Base-by-base conservation (phyloP, 1,140 invertebrate genomes). In the Drosophila pallidifrons region DNA sequence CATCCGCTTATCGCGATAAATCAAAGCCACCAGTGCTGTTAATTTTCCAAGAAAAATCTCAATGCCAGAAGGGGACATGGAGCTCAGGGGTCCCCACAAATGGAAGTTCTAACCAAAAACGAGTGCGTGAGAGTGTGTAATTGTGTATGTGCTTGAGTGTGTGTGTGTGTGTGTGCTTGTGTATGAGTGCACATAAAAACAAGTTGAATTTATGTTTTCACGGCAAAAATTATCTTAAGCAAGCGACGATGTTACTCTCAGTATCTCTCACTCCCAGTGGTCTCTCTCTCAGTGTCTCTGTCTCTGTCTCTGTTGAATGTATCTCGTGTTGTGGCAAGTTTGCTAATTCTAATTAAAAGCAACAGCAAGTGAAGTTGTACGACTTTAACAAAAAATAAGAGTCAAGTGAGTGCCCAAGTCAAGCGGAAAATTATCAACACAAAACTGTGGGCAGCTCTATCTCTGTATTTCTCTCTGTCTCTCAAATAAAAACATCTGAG, bases 11-110 rank as follows among this genome's bases (percentile, higher is more conserved):
- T 87, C 83, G 67, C 77, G 77, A 87, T 87, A 87, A 87, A 87
- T 87, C 83, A 87, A 87, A 87, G 83, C 77, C 83, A 88, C 83
- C 83, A 88, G 83, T 88, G 83, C 61, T 87, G 83, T 87, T 87
- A 87, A 89, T 88, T 88, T 87, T 87, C 83, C 83, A 77, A 80
- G 83, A 73, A 88, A 88, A 78, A 75, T 78, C 78, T 81, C 45
- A 76, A 51, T 49, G 82, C 3, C 51, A 46, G 41, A 55, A 16
- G 49, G 51, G 55, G 16, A 54, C 49, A 58, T 45, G 25, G n/a
- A 59, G 51, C 49, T 28, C 38, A 28, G 38, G 13, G 11, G 30
- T 43, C 57, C 45, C 57, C 52, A 69, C 52, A 69, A 75, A 75
- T 57, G 51, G 66, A 63, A 75, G 73, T 20, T 58, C 30, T 63